Evolutionary conservation across 1,140 invertebrate genomes (phyloP), one percentile per base, ranked within the genome.

Genomic region (Apis dorsata): DNA sequence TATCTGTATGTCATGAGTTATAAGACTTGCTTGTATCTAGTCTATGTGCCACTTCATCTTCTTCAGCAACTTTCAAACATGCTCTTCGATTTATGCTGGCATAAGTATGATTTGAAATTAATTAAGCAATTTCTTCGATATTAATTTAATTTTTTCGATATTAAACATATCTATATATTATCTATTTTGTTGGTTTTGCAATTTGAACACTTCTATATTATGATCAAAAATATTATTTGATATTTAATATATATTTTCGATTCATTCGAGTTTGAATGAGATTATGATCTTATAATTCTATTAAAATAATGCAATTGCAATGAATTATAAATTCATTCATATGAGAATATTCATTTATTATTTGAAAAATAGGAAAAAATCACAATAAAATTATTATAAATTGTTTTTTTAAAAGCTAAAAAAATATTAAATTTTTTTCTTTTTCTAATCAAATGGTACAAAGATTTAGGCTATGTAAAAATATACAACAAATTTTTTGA

Each of bases 91-190:
- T 78, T 81, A 76, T 63, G 66, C 75, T 80, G 78, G 63, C 71
- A 81, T 21, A 34, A 79, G 63, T 79, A 82, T 80, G 28, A 70
- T 76, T 77, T 59, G 79, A 85, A 88, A 90, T 90, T 90, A 89
- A 90, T 90, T 90, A 89, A 85, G 82, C 81, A 75, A 62, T 84
- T 74, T 19, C 68, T 65, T 44, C 28, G 75, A 57, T 79, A 72
- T 59, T 17, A 51, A 76, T n/a, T n/a, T n/a, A 75, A 62, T 84
- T 74, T 19, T 62, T 65, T 44, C 28, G 75, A 57, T 79, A 72
- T 59, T 17, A 51, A n/a, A 28, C 65, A 34, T 19, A 49, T 24
- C 28, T 21, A 21, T 24, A 24, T 24, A 24, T 1, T 2, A 57
- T 44, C 19, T 19, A 69, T 59, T 77, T 77, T 34, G 13, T 55